phyloP scores from a whole-genome alignment of 1,140 invertebrate genomes.

The Gonatopus flavifemur region DNA sequence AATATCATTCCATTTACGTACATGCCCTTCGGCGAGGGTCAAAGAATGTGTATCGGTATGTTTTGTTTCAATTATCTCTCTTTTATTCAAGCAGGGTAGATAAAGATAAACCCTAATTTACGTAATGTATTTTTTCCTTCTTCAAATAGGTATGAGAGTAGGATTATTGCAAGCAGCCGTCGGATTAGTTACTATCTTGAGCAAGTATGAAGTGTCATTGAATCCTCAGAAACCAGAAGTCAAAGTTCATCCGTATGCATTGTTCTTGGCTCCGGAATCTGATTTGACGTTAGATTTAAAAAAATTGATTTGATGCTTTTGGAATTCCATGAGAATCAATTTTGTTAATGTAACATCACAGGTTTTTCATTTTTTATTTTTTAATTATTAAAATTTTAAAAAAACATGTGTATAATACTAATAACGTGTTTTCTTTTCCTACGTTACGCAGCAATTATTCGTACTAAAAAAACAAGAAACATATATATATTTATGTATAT shows the following conservation, averaged over 20 bases:
- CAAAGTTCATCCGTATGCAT: constrained; percentile 15
- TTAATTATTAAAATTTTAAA: no score
- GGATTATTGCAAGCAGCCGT: constrained; percentile 66
- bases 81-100: background rate
- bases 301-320: constrained; percentile 19
- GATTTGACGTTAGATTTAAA: constrained; percentile 26
- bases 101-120: background rate
- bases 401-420: no score
- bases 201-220: constrained; percentile 48
- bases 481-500: constrained; percentile 8
- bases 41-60: constrained; percentile 39
- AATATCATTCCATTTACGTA: constrained; percentile 27
- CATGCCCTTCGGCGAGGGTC: constrained; percentile 43
- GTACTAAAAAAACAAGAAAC: no score
- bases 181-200: constrained; percentile 56
- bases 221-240: constrained; percentile 30
- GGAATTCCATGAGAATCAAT: no score
- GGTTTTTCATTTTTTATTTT: no score
- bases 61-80: background rate
- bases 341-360: no score
- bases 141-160: constrained; percentile 59
- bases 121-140: background rate
- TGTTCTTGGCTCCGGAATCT: constrained; percentile 20
- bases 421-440: no score
- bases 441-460: no score